These are phyloP conservation scores for Circaetus gallicus DNA, from an alignment of 2,113 vertebrate genomes.

Conservation along the genomic window DNA sequence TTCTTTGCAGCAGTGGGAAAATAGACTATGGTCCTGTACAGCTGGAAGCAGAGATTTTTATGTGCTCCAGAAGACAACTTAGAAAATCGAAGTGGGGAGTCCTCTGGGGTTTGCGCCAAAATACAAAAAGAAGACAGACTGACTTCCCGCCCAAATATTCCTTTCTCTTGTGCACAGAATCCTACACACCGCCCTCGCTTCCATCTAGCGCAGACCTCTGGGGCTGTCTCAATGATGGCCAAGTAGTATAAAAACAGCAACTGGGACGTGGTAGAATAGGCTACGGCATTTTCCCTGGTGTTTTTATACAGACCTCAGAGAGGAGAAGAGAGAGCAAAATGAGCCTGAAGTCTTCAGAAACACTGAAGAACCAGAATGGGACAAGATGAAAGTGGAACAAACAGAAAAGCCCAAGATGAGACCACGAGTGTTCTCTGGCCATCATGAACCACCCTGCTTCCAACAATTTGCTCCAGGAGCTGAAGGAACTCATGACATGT, in stretches of 20 bases:
- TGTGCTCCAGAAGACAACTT: not conserved
- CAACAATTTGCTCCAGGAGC: not conserved
- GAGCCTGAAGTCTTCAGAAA: not conserved
- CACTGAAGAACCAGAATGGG: not conserved
- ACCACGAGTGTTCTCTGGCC: not conserved
- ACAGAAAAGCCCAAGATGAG: not conserved
- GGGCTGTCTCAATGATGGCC: not conserved
- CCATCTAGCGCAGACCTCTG: not conserved
- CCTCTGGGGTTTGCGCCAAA: not conserved
- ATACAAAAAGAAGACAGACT: not conserved
- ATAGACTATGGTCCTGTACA: not conserved
- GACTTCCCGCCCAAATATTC: not conserved
- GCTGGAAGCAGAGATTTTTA: not conserved
- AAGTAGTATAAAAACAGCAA: not conserved
- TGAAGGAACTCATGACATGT: not conserved
- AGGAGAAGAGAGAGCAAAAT: not conserved
- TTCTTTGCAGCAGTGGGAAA: not conserved
- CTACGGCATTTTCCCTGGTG: not conserved
- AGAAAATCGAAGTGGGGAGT: not conserved
- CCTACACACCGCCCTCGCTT: not conserved
- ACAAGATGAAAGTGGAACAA: not conserved
- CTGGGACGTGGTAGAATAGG: not conserved
- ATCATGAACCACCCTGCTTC: not conserved
- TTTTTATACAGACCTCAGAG: not conserved
- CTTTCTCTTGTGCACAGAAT: not conserved